Evolutionary conservation across 2,888 invertebrate genomes (phyloP), one percentile per base, ranked within the genome.

Genomic region (Diarsia rubi): DNA sequence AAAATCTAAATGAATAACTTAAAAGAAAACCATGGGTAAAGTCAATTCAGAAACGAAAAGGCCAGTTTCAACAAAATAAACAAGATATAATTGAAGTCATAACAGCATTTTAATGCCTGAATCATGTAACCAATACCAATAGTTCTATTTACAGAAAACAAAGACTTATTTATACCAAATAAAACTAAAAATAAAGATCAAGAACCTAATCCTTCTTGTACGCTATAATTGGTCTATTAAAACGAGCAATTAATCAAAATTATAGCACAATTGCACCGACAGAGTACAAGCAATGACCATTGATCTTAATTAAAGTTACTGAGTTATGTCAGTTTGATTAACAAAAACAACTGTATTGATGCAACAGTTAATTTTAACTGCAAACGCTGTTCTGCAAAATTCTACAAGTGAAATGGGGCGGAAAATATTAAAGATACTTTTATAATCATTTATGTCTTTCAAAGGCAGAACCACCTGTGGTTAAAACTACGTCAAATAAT

Each of bases 231-330:
- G 88, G 86, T 90, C 90, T 90, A 93, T 92, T 92, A 92, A 91
- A 87, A 90, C 86, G 81, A 84, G 82, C 90, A 89, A 93, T 94
- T 94, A 92, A 93, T 94, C 92, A 93, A 92, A 89, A 78, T 82
- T 70, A 74, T 83, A 78, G 75, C 65, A 69, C 83, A 84, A 83
- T 73, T 82, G 73, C 80, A 75, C 63, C 65, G 62, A 77, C 70
- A 37, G 79, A 37, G 57, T 65, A 73, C 70, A 71, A 74, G 69
- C 74, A 79, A 79, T 74, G 69, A 80, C 66, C 87, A 82, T 89
- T 78, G 75, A 77, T 88, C 82, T 83, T 80, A 86, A 88, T 87
- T 62, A 66, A 82, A 71, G 62, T 73, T 64, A 66, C 47, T 44
- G 42, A 76, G 78, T 83, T 79, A 81, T 80, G 74, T 69, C 72